Percentiles rank a stretch among this genome's conserved stretches.
Evolutionary conservation across 2,113 vertebrate species (phyloP).

Genomic region (Acanthochromis polyacanthus): DNA sequence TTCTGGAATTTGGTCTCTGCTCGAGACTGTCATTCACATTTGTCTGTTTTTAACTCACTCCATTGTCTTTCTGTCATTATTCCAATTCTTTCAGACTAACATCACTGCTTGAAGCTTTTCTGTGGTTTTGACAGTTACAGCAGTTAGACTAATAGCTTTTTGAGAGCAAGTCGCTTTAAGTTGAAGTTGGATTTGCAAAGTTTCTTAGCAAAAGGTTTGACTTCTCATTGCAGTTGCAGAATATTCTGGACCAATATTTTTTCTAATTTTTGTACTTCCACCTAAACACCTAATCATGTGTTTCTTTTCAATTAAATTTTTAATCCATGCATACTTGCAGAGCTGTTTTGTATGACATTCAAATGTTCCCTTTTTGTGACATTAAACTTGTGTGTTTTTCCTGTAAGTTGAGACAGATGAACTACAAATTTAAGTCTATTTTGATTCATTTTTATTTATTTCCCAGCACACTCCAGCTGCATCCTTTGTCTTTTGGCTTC

Average conservation of each 20-base stretch:
- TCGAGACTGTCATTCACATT: slow-evolving; percentile 37
- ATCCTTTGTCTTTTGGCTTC: background rate
- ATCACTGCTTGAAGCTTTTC: slow-evolving; percentile 18
- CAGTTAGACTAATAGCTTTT: slow-evolving; percentile 29
- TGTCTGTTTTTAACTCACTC: slow-evolving; percentile 38
- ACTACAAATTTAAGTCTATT: background rate
- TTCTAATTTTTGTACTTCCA: too few relatives aligned
- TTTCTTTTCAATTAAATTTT: too few relatives aligned
- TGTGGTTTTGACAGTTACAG: slow-evolving; percentile 46
- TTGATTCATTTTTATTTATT: background rate
- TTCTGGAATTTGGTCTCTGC: slow-evolving; percentile 40
- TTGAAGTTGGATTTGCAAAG: slow-evolving; percentile 13
- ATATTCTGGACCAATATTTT: background rate
- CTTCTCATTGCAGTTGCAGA: background rate
- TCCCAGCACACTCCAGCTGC: background rate
- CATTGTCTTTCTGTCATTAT: slow-evolving; percentile 42
- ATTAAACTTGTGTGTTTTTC: background rate
- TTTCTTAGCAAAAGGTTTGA: slow-evolving; percentile 16
- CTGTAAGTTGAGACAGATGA: too few relatives aligned
- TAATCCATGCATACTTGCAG: too few relatives aligned
- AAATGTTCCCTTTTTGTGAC: background rate
- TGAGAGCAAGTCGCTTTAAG: slow-evolving; percentile 11
- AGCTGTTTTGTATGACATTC: too few relatives aligned
- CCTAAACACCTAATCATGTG: too few relatives aligned
- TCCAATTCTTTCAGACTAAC: slow-evolving; percentile 19